Evolutionary conservation across 2,888 invertebrate species (phyloP).

Genomic region (Venusia cambrica): DNA sequence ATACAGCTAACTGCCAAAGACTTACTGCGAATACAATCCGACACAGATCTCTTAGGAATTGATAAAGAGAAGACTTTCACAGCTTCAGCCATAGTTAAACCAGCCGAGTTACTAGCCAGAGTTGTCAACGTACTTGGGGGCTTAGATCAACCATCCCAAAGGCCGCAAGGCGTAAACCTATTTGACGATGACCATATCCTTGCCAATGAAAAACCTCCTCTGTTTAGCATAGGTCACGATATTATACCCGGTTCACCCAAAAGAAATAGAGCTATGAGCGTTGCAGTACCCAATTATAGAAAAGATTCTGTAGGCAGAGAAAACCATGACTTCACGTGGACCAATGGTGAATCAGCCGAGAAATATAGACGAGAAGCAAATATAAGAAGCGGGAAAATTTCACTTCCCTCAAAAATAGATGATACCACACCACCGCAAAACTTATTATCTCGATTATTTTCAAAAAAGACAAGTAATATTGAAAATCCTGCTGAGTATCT

Average conservation of each 20-base stretch:
- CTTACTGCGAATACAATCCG: constrained; percentile 86
- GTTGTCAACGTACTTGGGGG: constrained; percentile 89
- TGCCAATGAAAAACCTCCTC: constrained; percentile 82
- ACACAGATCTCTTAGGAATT: constrained; percentile 88
- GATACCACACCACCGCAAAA: constrained; percentile 42
- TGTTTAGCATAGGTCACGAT: constrained; percentile 80
- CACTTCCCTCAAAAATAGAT: constrained; percentile 52
- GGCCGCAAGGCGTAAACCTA: constrained; percentile 82
- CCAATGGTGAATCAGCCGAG: constrained; percentile 82
- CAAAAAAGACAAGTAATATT: constrained; percentile 54
- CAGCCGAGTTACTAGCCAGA: constrained; percentile 87
- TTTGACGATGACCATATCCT: constrained; percentile 88
- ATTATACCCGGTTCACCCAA: constrained; percentile 57
- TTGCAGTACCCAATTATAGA: constrained; percentile 70
- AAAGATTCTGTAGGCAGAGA: constrained; percentile 64
- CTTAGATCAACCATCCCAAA: constrained; percentile 65
- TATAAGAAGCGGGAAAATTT: constrained; percentile 64
- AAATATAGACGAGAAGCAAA: constrained; percentile 80
- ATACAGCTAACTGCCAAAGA: constrained; percentile 70
- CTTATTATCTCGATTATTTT: constrained; percentile 54
- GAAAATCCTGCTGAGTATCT: constrained; percentile 61
- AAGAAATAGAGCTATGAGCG: constrained; percentile 83
- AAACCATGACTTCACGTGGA: constrained; percentile 84
- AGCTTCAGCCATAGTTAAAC: constrained; percentile 86
- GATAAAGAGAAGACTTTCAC: constrained; percentile 90